Percentiles rank a stretch among this genome's conserved stretches.
phyloP scores from a whole-genome alignment of 2,797 vertebrate species.

The Oceanodroma leucorhoa region DNA sequence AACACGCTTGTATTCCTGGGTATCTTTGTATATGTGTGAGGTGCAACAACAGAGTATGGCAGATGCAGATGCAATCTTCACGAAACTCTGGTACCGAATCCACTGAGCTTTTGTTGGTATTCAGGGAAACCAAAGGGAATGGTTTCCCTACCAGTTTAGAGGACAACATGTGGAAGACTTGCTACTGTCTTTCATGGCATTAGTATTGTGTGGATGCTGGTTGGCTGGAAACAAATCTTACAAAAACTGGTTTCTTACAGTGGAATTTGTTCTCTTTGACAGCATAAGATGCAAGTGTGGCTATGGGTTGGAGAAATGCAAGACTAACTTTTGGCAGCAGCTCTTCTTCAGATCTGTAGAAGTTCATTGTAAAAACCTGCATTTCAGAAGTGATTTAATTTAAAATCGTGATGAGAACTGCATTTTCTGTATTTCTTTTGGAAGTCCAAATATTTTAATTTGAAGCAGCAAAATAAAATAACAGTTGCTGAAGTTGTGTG shows the following conservation, averaged over 20 bases:
- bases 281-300: not conserved
- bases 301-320: not conserved
- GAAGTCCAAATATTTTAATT: not conserved
- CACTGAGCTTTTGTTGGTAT: not conserved
- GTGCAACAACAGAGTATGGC: not conserved
- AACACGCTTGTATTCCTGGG: not conserved
- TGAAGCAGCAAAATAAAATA: not conserved
- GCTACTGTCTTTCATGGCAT: not conserved
- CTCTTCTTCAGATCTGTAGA: not conserved
- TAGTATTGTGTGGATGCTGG: rapidly evolving
- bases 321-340: not conserved
- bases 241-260: not conserved
- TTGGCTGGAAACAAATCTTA: not conserved
- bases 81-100: not conserved
- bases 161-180: not conserved
- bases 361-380: not conserved
- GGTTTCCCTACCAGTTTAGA: not conserved
- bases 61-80: not conserved
- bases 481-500: not conserved
- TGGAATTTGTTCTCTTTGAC: not conserved
- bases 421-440: not conserved
- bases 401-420: not conserved
- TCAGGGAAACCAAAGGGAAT: not conserved
- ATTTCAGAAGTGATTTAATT: not conserved
- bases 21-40: not conserved